A percentile compares a stretch with the other conserved stretches of the same genome.
Evolutionary conservation across 2,113 vertebrate species (phyloP).

Genomic region (Atlantisia rogersi): DNA sequence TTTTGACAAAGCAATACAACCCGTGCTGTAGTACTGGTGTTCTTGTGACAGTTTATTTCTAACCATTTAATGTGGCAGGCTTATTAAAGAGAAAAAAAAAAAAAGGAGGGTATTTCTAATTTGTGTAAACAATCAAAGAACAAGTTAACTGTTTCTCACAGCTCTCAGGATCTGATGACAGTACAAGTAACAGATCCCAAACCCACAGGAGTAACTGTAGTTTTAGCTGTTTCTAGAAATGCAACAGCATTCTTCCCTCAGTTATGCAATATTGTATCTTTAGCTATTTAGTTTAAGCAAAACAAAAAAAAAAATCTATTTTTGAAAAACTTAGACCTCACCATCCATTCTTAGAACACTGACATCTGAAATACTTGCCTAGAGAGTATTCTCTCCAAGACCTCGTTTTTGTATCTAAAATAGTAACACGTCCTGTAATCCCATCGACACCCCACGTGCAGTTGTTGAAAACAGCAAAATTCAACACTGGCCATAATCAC

Average conservation of each 20-base stretch:
- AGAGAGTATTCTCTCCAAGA: background rate
- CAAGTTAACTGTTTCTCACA: background rate
- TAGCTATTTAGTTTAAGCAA: background rate
- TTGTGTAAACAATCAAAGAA: background rate
- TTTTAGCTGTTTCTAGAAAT: background rate
- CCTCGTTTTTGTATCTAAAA: background rate
- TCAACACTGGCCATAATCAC: background rate
- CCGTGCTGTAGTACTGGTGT: background rate
- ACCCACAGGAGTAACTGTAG: background rate
- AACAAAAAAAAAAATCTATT: background rate
- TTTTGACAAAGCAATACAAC: constrained; percentile 22
- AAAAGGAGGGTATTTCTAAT: background rate
- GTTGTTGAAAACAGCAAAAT: background rate
- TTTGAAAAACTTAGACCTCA: background rate
- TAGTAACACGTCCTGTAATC: background rate
- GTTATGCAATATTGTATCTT: background rate
- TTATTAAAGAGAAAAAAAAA: fast-evolving
- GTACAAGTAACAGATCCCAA: background rate
- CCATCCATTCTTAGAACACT: background rate
- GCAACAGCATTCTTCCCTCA: background rate
- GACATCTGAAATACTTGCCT: background rate
- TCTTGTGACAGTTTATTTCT: background rate
- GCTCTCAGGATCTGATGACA: background rate
- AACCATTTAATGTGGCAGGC: background rate
- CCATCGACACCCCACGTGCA: background rate